phyloP scores from a whole-genome alignment of 1,140 invertebrate species.

The Pseudoatta argentina region DNA sequence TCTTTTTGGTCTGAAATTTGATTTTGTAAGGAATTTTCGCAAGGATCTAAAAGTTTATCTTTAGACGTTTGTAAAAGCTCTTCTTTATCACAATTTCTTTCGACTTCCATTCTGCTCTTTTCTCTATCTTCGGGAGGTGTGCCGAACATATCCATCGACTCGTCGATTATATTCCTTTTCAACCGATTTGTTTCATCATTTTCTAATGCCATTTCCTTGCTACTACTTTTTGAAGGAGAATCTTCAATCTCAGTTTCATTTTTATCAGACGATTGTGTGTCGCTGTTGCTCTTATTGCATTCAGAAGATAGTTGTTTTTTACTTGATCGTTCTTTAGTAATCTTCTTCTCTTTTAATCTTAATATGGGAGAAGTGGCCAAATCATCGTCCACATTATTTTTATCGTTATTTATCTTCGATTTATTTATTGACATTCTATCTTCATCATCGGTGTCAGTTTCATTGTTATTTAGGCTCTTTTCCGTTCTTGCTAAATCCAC shows the following conservation, averaged over 20 bases:
- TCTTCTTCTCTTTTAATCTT: constrained; percentile 1
- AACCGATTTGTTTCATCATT: background rate
- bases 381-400: background rate
- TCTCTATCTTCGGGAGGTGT: background rate
- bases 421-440: background rate
- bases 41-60: background rate
- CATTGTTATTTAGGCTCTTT: background rate
- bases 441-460: background rate
- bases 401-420: background rate
- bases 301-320: background rate
- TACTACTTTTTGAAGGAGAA: background rate
- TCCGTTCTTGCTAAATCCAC: background rate
- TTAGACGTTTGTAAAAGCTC: background rate
- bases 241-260: background rate
- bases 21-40: background rate
- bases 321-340: background rate
- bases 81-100: background rate
- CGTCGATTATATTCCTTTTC: background rate
- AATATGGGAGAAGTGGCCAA: background rate
- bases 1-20: background rate
- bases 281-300: background rate
- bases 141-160: constrained; percentile 54
- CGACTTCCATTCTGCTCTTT: background rate
- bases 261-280: background rate
- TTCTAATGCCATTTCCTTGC: background rate